A percentile compares a stretch with the other conserved stretches of the same genome.
phyloP scores from a whole-genome alignment of 2,113 vertebrate genomes.

The Phainopepla nitens region DNA sequence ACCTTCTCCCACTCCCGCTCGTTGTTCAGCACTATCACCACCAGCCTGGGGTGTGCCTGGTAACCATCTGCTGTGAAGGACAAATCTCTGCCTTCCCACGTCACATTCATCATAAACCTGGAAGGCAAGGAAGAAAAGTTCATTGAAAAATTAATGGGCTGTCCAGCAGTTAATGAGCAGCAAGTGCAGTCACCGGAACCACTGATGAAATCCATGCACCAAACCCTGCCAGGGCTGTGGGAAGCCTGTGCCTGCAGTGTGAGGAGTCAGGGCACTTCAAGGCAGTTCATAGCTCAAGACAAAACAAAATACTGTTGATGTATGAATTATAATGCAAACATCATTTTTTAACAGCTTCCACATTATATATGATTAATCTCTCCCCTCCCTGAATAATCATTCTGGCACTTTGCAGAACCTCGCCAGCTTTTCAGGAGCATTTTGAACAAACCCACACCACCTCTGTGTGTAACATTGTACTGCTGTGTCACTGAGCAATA shows the following conservation, averaged over 20 bases:
- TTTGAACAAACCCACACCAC: not conserved
- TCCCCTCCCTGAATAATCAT: not conserved
- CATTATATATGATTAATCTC: not conserved
- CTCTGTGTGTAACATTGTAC: not conserved
- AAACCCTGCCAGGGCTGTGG: not conserved
- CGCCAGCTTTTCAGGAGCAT: not conserved
- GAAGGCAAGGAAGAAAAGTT: slow-evolving; percentile 48
- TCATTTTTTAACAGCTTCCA: not conserved
- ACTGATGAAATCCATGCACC: not conserved
- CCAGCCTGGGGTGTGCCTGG: slow-evolving; percentile 90
- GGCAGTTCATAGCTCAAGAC: not conserved
- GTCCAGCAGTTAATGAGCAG: slow-evolving; percentile 35
- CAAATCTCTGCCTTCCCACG: slow-evolving; percentile 93
- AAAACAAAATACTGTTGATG: not conserved
- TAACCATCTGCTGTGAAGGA: slow-evolving; percentile 98
- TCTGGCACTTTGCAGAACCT: not conserved
- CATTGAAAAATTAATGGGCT: slow-evolving; percentile 55
- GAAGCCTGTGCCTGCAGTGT: not conserved
- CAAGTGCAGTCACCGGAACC: not conserved
- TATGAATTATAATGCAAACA: not conserved
- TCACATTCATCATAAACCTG: slow-evolving; percentile 99
- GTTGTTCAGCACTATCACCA: slow-evolving; percentile 95
- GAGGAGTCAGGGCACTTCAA: not conserved
- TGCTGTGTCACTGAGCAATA: not conserved
- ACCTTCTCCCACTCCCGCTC: slow-evolving; percentile 98